Conservation (phyloP, 2,888 invertebrate species). For the Rotaria magnacalcarata region DNA sequence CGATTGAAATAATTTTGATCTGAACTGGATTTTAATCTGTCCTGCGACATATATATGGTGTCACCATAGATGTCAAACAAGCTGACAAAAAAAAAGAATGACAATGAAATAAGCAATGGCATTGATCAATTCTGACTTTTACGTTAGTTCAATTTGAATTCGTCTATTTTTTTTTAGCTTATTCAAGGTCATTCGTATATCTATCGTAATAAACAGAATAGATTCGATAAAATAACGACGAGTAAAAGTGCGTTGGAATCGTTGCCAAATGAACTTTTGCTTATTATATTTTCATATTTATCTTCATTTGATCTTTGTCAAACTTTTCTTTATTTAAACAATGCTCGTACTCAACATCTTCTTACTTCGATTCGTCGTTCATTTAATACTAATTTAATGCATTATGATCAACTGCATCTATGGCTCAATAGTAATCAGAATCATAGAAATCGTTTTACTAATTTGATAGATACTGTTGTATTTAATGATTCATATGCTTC, state of each 20-base stretch:
- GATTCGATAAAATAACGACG: not conserved
- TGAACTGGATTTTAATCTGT: too few relatives aligned
- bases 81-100: not conserved
- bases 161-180: not conserved
- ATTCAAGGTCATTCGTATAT: constrained; percentile 19
- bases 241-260: not conserved
- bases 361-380: constrained; percentile 2
- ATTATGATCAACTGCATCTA: not conserved
- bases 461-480: constrained; percentile 19
- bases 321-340: not conserved
- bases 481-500: not conserved
- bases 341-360: not conserved
- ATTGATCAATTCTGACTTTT: not conserved
- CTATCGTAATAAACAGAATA: not conserved
- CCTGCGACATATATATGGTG: too few relatives aligned
- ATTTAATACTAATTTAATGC: not conserved
- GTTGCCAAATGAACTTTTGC: constrained; percentile 2
- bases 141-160: not conserved
- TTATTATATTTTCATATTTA: not conserved
- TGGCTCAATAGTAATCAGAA: not conserved
- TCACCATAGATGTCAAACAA: too few relatives aligned
- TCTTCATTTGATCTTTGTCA: too few relatives aligned
- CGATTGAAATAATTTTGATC: too few relatives aligned
- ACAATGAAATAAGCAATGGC: not conserved
- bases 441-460: not conserved